Evolutionary conservation across 2,888 invertebrate genomes (phyloP).

Genomic region (Aproaerema taeniolella): DNA sequence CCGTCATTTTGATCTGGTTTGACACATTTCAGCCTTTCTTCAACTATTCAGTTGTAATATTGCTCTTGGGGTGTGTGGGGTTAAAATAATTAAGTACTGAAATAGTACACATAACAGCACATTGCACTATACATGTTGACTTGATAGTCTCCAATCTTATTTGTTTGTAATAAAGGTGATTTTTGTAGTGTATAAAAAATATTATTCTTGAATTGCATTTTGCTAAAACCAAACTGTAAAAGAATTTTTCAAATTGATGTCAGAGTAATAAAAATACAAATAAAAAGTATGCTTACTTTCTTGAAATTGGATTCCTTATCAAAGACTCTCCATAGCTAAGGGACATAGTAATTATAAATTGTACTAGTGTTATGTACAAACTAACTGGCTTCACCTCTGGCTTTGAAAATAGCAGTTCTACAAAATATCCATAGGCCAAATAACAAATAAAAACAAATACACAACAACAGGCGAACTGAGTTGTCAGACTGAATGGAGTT

Average conservation of each 20-base stretch:
- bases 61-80: no score
- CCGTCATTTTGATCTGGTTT: no score
- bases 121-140: background rate
- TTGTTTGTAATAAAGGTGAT: no score
- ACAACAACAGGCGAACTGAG: constrained; percentile 87
- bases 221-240: no score
- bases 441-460: constrained; percentile 91
- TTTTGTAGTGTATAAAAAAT: no score
- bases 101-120: no score
- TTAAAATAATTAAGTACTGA: no score
- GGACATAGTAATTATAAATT: constrained; percentile 90
- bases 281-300: constrained; percentile 76
- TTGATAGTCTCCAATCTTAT: background rate
- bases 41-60: no score
- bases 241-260: no score
- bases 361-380: constrained; percentile 94
- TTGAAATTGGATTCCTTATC: constrained; percentile 77
- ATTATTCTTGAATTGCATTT: no score
- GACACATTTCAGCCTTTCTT: no score
- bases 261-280: no score
- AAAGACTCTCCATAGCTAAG: constrained; percentile 88
- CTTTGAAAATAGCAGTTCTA: constrained; percentile 94
- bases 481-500: constrained; percentile 78
- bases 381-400: constrained; percentile 93
- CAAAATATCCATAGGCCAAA: constrained; percentile 92